These are phyloP conservation scores for Cairina moschata DNA, from an alignment of 2,113 vertebrate species.

Conservation along the genomic window DNA sequence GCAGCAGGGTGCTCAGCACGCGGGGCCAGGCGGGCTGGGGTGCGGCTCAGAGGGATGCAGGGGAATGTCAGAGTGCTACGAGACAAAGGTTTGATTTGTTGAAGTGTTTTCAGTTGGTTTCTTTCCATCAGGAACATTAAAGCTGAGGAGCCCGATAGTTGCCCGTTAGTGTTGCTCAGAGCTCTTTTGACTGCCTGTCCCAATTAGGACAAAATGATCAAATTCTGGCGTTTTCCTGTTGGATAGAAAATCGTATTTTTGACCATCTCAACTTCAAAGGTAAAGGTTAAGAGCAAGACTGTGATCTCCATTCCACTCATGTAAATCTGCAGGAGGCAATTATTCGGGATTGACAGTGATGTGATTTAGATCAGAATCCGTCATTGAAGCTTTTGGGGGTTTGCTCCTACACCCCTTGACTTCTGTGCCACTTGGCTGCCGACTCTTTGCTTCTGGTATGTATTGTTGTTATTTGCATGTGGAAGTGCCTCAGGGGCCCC, in stretches of 20 bases:
- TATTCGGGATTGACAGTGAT: slow-evolving; percentile 40
- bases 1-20: no score
- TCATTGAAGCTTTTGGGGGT: slow-evolving; percentile 9
- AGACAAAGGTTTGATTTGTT: not conserved
- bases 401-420: not conserved
- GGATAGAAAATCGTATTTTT: slow-evolving; percentile 10
- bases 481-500: slow-evolving; percentile 20
- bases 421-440: not conserved
- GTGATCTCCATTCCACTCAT: slow-evolving; percentile 40
- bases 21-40: no score
- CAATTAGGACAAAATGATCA: not conserved
- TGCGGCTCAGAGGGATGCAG: not conserved
- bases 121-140: not conserved
- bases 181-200: not conserved
- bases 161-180: not conserved
- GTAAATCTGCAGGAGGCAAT: slow-evolving; percentile 46
- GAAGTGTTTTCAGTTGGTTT: not conserved
- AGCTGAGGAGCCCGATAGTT: not conserved
- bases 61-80: not conserved
- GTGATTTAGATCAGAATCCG: slow-evolving; percentile 43
- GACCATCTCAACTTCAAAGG: slow-evolving; percentile 40
- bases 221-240: slow-evolving; percentile 24
- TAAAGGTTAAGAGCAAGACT: slow-evolving; percentile 47
- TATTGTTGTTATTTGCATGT: slow-evolving; percentile 36
- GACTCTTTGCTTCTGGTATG: not conserved